phyloP scores from a whole-genome alignment of 2,888 invertebrate species.

The Orthosia cruda region DNA sequence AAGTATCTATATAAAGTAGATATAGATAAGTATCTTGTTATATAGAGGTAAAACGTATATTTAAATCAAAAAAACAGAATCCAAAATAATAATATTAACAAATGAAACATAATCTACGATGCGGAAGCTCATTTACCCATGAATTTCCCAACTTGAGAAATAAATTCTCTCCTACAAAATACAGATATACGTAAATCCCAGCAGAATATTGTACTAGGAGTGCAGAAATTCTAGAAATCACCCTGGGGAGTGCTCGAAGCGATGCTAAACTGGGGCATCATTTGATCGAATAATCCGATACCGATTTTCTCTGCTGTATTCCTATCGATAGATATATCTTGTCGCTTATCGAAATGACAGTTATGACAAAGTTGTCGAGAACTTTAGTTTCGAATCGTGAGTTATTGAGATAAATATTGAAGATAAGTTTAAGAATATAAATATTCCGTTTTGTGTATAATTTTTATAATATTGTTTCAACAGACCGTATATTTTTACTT shows the following conservation, averaged over 20 bases:
- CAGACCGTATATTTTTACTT: constrained; percentile 6
- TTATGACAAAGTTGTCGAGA: constrained; percentile 31
- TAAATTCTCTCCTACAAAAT: constrained; percentile 12
- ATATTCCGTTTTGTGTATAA: constrained; percentile 1
- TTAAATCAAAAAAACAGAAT: not conserved
- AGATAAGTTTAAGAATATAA: constrained; percentile 1
- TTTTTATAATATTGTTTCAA: not conserved
- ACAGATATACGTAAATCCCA: constrained; percentile 27
- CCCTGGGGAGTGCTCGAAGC: constrained; percentile 43
- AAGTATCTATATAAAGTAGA: not conserved
- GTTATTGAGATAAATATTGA: constrained; percentile 28
- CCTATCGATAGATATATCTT: constrained; percentile 22
- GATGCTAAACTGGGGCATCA: too few species aligned
- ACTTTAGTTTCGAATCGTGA: constrained; percentile 27
- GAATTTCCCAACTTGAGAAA: constrained; percentile 6
- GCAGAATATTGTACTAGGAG: constrained; percentile 36
- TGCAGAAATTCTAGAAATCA: constrained; percentile 53
- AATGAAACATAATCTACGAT: not conserved
- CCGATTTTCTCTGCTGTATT: constrained; percentile 37
- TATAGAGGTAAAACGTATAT: not conserved
- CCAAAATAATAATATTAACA: not conserved
- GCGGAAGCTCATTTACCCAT: not conserved
- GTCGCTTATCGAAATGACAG: constrained; percentile 32
- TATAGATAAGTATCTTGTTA: not conserved
- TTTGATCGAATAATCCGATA: constrained; percentile 60